These are phyloP conservation scores for Antechinus stuartii DNA, from an alignment of 2,113 vertebrate genomes.

Conservation along the genomic window DNA sequence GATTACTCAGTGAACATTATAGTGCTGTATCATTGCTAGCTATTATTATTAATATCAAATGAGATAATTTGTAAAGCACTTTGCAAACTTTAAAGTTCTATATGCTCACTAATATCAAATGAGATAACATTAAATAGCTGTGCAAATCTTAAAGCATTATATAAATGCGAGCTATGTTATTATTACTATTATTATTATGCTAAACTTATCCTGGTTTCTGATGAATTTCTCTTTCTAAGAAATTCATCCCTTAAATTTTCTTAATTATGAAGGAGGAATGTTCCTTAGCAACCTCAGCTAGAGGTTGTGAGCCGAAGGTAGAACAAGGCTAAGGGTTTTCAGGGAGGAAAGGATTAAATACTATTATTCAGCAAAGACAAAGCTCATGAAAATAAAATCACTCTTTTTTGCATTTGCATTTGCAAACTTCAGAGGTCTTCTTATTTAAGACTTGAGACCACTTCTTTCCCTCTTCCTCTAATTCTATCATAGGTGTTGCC, in stretches of 20 bases:
- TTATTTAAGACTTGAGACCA: neutral
- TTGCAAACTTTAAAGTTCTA: neutral
- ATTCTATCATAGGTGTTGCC: neutral
- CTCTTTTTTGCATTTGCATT: neutral
- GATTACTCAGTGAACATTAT: neutral
- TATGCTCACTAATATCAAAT: neutral
- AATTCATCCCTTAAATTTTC: neutral
- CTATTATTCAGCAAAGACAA: neutral
- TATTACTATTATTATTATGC: neutral
- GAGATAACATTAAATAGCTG: neutral
- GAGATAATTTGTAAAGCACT: neutral
- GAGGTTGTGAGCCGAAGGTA: neutral
- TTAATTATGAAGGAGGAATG: accelerated
- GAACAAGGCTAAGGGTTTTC: neutral
- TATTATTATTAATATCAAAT: neutral
- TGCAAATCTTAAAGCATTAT: neutral
- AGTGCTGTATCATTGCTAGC: neutral
- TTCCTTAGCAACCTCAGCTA: neutral
- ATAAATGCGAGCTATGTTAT: neutral
- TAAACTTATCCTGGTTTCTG: neutral
- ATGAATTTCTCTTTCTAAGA: neutral
- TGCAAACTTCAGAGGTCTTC: neutral
- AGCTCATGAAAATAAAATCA: neutral
- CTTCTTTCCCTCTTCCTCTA: neutral
- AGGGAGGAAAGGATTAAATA: neutral